Evolutionary conservation across 1,140 invertebrate genomes (phyloP).

Genomic region (Brachionus manjavacas): DNA sequence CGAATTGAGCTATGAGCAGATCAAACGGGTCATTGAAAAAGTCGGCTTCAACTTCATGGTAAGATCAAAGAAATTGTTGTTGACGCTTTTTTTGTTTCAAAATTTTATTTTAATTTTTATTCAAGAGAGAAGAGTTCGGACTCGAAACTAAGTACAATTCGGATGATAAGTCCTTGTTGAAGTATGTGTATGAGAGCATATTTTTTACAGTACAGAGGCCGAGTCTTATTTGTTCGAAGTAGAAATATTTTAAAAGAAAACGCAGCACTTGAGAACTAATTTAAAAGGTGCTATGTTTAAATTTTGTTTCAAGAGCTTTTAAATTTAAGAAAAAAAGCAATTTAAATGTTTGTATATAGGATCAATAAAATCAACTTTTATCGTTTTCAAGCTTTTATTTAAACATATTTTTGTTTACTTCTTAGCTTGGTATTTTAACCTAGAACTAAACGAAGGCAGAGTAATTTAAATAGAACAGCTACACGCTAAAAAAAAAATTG

Average conservation of each 20-base stretch:
- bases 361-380: conserved; percentile 5
- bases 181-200: conserved; percentile 33
- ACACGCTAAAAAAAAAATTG: background rate
- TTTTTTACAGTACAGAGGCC: conserved; percentile 22
- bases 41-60: conserved; percentile 83
- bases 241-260: background rate
- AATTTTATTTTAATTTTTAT: background rate
- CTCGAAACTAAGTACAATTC: background rate
- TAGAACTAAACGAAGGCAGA: background rate
- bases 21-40: conserved; percentile 73
- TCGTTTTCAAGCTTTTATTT: background rate
- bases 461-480: background rate
- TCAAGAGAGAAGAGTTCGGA: conserved; percentile 32
- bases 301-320: background rate
- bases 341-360: conserved; percentile 5
- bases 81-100: background rate
- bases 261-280: background rate
- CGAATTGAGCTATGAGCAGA: conserved; percentile 79
- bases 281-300: background rate
- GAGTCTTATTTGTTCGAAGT: background rate
- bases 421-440: background rate
- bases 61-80: conserved; percentile 43
- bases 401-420: background rate
- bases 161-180: conserved; percentile 9
- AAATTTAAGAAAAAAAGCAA: background rate